Evolutionary conservation across 2,797 vertebrate species (phyloP).

Genomic region (Gouania willdenowi): DNA sequence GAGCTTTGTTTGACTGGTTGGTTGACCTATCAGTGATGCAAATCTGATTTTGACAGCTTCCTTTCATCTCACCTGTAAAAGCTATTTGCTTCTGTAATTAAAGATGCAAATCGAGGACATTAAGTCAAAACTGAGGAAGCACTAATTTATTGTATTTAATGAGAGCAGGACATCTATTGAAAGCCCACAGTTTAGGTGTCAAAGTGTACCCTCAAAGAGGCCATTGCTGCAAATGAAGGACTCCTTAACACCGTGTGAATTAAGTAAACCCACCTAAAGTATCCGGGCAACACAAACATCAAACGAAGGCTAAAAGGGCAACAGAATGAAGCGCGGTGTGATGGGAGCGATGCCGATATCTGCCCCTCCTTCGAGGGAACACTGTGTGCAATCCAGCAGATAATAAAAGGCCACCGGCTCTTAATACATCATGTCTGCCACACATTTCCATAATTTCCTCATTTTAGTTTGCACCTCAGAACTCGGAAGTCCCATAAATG

Average conservation of each 20-base stretch:
- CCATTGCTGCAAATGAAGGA: not conserved
- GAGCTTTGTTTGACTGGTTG: no score
- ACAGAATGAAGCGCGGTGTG: not conserved
- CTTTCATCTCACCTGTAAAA: no score
- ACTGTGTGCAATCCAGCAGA: slow-evolving; percentile 25
- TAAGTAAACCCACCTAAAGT: slow-evolving; percentile 5
- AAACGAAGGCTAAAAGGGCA: not conserved
- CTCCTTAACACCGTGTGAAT: slow-evolving; percentile 8
- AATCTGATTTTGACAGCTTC: no score
- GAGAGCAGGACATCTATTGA: not conserved
- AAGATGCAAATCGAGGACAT: no score
- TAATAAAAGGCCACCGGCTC: slow-evolving; percentile 27
- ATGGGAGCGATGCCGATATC: slow-evolving; percentile 2
- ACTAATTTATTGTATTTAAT: no score
- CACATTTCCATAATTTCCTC: slow-evolving; percentile 42
- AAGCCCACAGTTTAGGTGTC: slow-evolving; percentile 3
- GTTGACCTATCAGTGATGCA: no score
- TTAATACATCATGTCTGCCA: slow-evolving; percentile 24
- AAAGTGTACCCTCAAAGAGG: slow-evolving; percentile 19
- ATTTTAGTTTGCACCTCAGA: slow-evolving; percentile 31
- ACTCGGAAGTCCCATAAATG: slow-evolving; percentile 37
- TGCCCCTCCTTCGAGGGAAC: not conserved
- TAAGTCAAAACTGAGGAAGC: not conserved
- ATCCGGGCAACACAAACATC: not conserved
- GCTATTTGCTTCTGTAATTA: no score